Percentiles rank a stretch among this genome's conserved stretches.
Conservation (phyloP, 2,888 invertebrate genomes). For the Octodonta nipae region DNA sequence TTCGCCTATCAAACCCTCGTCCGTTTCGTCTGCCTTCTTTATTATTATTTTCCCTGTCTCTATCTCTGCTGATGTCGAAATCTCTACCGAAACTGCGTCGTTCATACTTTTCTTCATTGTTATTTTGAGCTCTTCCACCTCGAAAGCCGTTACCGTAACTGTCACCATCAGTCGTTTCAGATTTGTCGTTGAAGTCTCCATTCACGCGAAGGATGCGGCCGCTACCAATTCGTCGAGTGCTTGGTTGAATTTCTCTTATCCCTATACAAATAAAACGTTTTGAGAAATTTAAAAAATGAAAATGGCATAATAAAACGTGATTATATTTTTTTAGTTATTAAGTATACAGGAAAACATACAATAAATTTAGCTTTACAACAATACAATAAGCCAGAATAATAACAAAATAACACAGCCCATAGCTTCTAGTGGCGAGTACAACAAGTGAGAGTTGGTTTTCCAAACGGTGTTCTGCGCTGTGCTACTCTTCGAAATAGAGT, state of each 20-base stretch:
- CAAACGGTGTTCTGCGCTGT: no score
- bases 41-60: slow-evolving; percentile 18
- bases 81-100: slow-evolving; percentile 42
- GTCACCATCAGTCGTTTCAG: slow-evolving; percentile 15
- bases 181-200: slow-evolving; percentile 22
- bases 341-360: no score
- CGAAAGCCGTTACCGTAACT: slow-evolving; percentile 8
- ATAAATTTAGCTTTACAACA: no score
- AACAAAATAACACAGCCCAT: no score
- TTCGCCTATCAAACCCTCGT: slow-evolving; percentile 22
- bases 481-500: no score
- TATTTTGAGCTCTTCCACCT: neutral
- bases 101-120: slow-evolving; percentile 14
- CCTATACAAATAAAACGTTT: slow-evolving; percentile 9
- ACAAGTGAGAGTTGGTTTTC: no score
- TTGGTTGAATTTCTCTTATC: slow-evolving; percentile 20
- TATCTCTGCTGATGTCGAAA: slow-evolving; percentile 31
- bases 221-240: slow-evolving; percentile 61
- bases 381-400: no score
- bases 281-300: neutral
- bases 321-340: no score
- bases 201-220: slow-evolving; percentile 57
- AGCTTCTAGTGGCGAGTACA: no score
- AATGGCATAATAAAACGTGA: neutral
- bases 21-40: slow-evolving; percentile 23